These are phyloP conservation scores for Polyodon spathula DNA, from an alignment of 2,113 vertebrate genomes.

Conservation along the genomic window DNA sequence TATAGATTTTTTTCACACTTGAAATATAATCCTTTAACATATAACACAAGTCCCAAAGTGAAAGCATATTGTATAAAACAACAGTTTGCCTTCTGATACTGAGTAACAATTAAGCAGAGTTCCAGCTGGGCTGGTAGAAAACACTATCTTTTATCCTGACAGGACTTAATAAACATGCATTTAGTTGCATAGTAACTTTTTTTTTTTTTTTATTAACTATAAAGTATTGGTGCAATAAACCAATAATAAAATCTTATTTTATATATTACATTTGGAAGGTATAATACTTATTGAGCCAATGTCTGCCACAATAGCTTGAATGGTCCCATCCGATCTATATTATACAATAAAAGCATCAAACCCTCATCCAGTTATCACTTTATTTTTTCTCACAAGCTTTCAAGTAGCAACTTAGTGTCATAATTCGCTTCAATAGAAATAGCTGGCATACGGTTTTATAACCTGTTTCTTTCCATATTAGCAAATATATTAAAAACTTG, in stretches of 20 bases:
- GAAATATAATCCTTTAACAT: constrained; percentile 21
- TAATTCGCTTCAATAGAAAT: too few relatives aligned
- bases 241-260: constrained; percentile 10
- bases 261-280: constrained; percentile 1
- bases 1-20: constrained; percentile 14
- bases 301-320: neutral
- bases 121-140: constrained; percentile 12
- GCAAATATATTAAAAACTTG: too few relatives aligned
- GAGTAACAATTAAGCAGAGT: constrained; percentile 16
- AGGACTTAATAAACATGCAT: constrained; percentile 21
- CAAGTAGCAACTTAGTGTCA: too few relatives aligned
- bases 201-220: constrained; percentile 20
- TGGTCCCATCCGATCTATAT: too few relatives aligned
- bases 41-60: constrained; percentile 20
- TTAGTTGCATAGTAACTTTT: constrained; percentile 16
- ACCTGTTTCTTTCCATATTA: too few relatives aligned
- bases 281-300: neutral
- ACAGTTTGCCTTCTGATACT: constrained; percentile 12
- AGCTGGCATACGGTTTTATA: too few relatives aligned
- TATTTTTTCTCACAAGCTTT: too few relatives aligned
- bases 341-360: too few relatives aligned
- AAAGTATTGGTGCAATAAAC: constrained; percentile 19
- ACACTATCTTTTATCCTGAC: constrained; percentile 15
- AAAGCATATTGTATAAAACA: constrained; percentile 19
- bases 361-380: too few relatives aligned